Base-by-base conservation (phyloP, 2,888 invertebrate species). In the Torymus auratus region DNA sequence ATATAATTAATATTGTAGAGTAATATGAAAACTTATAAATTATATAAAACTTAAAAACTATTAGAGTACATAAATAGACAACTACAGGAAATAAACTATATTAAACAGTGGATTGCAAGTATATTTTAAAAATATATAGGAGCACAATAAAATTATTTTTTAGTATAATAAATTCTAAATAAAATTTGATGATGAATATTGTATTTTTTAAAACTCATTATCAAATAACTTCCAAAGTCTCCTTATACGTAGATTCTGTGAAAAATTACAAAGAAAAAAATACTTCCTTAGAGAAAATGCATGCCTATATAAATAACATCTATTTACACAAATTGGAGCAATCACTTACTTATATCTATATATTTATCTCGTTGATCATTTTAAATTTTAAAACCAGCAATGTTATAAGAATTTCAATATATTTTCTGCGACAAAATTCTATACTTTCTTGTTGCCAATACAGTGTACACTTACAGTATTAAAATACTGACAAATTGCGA, bases 401-500 rank as follows among this genome's bases (percentile, higher is more conserved):
- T 72, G 12, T 62, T 41, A 28, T 41, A 28, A 55, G 28, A 73
- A 64, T 72, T 52, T 64, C 41, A 3, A 56, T 64, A 53, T 69
- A 69, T 41, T n/a, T 64, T 62, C 62, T 73, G 28, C 14, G n/a
- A 56, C 28, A 14, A 13, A 23, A 71, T 12, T 23, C 11, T 28
- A 62, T 52, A 7, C 2, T 41, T 17, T 65, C 14, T 53, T 28
- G 60, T 75, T 71, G 64, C 64, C 70, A 67, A 76, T 71, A 61
- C 74, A 75, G 75, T 80, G 75, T 80, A 76, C 75, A 67, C 15
- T 80, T 76, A 67, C 60, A 80, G 75, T 80, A 71, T 71, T 80
- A 71, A 80, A 80, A 80, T 80, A 70, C 69, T 50, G 62, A 56
- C 62, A 28, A 52, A 23, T 15, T 14, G 56, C 52, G 23, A 15